Percentiles rank a stretch among this genome's conserved stretches.
phyloP scores from a whole-genome alignment of 2,113 vertebrate species.

The Tychaedon coryphoeus region DNA sequence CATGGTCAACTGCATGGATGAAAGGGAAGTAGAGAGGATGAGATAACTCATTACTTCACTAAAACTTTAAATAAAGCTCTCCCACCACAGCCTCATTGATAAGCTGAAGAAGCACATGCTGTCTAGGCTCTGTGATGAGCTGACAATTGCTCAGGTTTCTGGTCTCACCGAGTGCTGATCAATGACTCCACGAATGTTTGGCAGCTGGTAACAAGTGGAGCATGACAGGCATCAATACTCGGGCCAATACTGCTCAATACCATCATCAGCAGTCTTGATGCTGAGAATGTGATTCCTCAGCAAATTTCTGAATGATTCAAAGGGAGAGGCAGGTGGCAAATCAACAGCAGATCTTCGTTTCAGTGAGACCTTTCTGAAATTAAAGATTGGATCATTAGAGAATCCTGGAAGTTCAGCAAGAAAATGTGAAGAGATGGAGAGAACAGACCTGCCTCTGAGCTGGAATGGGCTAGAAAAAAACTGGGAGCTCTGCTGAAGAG shows the following conservation, averaged over 20 bases:
- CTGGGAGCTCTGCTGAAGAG: not conserved
- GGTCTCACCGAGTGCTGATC: not conserved
- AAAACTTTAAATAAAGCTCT: not conserved
- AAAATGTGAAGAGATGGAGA: not conserved
- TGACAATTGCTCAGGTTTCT: not conserved
- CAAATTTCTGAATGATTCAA: not conserved
- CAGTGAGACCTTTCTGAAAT: not conserved
- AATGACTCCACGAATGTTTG: not conserved
- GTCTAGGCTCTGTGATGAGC: not conserved
- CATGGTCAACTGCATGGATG: no score
- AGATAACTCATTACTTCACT: not conserved
- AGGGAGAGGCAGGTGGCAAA: not conserved
- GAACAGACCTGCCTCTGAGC: not conserved
- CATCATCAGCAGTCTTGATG: not conserved
- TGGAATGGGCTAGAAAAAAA: not conserved
- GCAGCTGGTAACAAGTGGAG: not conserved
- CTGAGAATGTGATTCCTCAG: not conserved
- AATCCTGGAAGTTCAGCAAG: not conserved
- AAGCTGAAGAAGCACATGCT: not conserved
- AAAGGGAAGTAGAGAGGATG: not conserved
- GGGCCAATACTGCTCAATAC: conserved; percentile 8
- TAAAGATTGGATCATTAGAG: not conserved
- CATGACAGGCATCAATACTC: conserved; percentile 5
- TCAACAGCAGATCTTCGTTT: not conserved
- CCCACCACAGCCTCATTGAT: not conserved